These are phyloP conservation scores for Psittacus erithacus DNA, from an alignment of 2,113 vertebrate species.

Conservation along the genomic window DNA sequence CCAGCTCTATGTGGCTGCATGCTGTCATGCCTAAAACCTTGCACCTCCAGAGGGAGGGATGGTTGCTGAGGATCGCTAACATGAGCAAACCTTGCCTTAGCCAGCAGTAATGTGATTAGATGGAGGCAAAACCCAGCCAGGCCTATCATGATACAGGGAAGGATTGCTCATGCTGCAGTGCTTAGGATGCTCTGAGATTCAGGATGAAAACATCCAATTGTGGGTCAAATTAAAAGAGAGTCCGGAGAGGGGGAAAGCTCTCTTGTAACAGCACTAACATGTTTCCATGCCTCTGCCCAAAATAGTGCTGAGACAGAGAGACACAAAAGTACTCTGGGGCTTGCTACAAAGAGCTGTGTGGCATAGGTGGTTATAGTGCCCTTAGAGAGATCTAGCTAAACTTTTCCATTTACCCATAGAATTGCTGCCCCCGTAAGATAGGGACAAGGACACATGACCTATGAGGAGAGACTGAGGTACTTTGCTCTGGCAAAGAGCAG, in stretches of 20 bases:
- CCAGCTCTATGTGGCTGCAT: not conserved
- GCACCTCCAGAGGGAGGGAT: not conserved
- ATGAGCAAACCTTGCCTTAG: not conserved
- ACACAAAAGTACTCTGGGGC: not conserved
- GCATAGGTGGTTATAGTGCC: not conserved
- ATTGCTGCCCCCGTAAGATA: not conserved
- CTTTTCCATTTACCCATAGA: not conserved
- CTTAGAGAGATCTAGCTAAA: not conserved
- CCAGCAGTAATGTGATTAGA: not conserved
- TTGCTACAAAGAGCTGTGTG: not conserved
- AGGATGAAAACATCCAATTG: not conserved
- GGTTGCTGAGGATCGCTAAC: not conserved
- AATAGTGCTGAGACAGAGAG: not conserved
- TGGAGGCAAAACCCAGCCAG: not conserved
- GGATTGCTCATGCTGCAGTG: not conserved
- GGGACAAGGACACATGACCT: not conserved
- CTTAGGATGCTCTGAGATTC: not conserved
- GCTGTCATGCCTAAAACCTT: not conserved
- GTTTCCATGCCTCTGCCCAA: not conserved
- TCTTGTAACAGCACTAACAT: not conserved
- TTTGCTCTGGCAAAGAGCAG: not conserved
- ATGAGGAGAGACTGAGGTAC: not conserved
- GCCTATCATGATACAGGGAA: not conserved
- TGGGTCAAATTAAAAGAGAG: not conserved
- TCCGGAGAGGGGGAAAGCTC: not conserved